These are phyloP conservation scores for Lasioglossum figueresi DNA, from an alignment of 2,888 invertebrate species.

Conservation along the genomic window DNA sequence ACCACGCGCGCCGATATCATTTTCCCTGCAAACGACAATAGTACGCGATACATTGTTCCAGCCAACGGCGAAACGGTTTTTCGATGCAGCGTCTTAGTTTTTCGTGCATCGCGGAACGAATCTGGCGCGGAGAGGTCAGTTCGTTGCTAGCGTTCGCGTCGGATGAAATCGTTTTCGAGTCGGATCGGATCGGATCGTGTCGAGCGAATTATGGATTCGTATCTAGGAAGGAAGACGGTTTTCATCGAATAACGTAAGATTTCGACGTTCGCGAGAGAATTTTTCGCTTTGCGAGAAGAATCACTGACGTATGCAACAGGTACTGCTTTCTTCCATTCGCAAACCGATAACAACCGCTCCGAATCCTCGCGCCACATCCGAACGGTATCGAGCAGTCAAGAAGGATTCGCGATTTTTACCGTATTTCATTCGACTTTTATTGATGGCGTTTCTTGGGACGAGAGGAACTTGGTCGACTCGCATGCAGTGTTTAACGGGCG, in stretches of 20 bases:
- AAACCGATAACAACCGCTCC: slow-evolving; percentile 77
- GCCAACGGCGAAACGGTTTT: background rate
- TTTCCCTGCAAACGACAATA: slow-evolving; percentile 13
- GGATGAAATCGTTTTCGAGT: too few relatives aligned
- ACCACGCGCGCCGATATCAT: slow-evolving; percentile 4
- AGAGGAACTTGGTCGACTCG: background rate
- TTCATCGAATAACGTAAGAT: slow-evolving; percentile 46
- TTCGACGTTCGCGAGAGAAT: slow-evolving; percentile 28
- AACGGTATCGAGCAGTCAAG: slow-evolving; percentile 76
- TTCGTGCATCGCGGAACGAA: too few relatives aligned
- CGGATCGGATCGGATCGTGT: background rate
- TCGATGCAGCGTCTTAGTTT: background rate
- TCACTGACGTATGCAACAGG: slow-evolving; percentile 74
- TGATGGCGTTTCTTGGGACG: background rate
- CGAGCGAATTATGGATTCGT: background rate
- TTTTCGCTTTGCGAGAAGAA: slow-evolving; percentile 60
- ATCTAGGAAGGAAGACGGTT: slow-evolving; percentile 26
- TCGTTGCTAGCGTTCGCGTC: background rate
- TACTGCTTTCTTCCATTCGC: slow-evolving; percentile 71
- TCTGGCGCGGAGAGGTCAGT: background rate
- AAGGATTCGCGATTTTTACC: slow-evolving; percentile 69
- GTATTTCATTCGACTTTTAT: background rate
- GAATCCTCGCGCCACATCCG: slow-evolving; percentile 73
- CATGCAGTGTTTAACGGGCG: background rate
- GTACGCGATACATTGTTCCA: background rate